Evolutionary conservation across 2,797 vertebrate genomes (phyloP).

Genomic region (Alcedo quadribrachys): DNA sequence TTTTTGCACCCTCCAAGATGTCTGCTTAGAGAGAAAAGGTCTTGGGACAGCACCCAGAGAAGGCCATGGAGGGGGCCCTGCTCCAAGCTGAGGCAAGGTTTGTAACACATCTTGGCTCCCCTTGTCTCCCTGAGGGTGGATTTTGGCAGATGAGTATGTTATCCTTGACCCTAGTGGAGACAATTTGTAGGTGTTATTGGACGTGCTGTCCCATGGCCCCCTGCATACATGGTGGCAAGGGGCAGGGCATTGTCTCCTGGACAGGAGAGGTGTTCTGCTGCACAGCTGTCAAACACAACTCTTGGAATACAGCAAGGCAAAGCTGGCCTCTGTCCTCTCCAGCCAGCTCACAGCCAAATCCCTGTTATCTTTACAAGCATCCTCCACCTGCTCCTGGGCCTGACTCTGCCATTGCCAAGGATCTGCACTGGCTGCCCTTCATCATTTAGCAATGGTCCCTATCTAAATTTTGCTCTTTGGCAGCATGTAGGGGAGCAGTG

Average conservation of each 20-base stretch:
- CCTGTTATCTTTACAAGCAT: neutral
- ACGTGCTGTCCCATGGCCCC: neutral
- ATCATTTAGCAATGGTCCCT: neutral
- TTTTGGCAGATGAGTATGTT: neutral
- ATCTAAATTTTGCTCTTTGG: neutral
- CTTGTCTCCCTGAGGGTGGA: rapidly evolving
- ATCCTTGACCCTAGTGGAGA: neutral
- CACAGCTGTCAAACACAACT: neutral
- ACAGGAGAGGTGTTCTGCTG: neutral
- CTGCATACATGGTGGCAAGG: rapidly evolving
- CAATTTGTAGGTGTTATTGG: neutral
- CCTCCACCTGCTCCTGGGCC: neutral
- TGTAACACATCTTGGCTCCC: neutral
- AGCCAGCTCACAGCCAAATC: neutral
- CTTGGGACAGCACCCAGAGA: neutral
- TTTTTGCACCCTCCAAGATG: neutral
- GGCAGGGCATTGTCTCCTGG: neutral
- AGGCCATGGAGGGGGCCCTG: neutral
- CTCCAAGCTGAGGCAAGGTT: neutral
- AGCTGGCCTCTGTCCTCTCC: neutral
- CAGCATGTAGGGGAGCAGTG: neutral
- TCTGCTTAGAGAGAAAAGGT: neutral
- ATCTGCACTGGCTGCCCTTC: neutral
- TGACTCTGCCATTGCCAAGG: neutral
- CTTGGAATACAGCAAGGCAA: neutral